A percentile compares a stretch with the other conserved stretches of the same genome.
Conservation (phyloP, 2,797 vertebrate genomes). For the Amblyraja radiata region DNA sequence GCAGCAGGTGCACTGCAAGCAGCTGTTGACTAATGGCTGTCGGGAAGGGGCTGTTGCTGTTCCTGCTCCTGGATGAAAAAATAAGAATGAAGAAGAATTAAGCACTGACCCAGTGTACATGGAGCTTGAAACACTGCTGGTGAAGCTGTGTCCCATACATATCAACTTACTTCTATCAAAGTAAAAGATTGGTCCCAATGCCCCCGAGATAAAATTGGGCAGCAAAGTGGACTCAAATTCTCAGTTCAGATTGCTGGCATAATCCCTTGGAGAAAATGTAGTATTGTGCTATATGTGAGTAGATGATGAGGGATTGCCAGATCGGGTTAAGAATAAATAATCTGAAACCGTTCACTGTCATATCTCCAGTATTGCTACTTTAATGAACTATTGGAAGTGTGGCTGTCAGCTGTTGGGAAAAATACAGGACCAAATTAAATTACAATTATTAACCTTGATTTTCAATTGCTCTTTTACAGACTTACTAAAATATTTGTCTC, state of each 20-base stretch:
- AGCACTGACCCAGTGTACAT: background rate
- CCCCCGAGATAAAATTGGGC: background rate
- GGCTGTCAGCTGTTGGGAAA: background rate
- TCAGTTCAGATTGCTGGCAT: background rate
- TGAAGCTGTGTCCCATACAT: background rate
- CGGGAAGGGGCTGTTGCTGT: no score
- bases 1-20: no score
- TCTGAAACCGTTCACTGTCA: background rate
- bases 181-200: background rate
- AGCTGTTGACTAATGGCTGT: no score
- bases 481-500: background rate
- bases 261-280: background rate
- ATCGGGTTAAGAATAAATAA: background rate
- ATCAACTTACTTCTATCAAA: background rate
- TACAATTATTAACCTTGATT: background rate
- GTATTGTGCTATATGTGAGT: background rate
- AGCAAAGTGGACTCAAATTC: background rate
- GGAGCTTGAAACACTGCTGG: background rate
- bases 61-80: no score
- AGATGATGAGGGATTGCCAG: background rate
- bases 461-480: background rate
- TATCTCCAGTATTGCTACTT: background rate
- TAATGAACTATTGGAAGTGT: background rate
- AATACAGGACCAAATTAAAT: background rate
- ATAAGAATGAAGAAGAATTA: background rate